phyloP scores from a whole-genome alignment of 2,888 invertebrate species.

The Pimpla rufipes region DNA sequence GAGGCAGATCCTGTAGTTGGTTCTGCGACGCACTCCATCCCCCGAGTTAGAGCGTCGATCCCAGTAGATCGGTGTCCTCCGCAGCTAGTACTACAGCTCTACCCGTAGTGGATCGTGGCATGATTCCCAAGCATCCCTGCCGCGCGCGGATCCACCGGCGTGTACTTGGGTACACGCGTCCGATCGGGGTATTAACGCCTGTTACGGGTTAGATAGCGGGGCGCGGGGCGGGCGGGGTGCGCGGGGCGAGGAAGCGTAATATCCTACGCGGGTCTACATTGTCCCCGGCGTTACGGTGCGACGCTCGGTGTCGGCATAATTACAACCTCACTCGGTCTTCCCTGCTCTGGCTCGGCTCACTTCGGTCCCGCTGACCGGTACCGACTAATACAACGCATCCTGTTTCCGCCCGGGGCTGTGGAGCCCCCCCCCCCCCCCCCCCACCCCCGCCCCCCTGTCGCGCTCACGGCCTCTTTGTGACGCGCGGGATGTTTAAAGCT shows the following conservation, averaged over 20 bases:
- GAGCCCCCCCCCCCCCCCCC: too few species aligned
- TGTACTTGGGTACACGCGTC: constrained; percentile 63
- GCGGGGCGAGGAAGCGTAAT: constrained; percentile 63
- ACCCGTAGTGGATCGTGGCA: constrained; percentile 46
- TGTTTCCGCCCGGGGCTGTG: constrained; percentile 36
- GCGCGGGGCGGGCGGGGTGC: neutral
- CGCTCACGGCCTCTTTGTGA: constrained; percentile 39
- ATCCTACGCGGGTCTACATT: constrained; percentile 64
- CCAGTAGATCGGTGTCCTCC: constrained; percentile 48
- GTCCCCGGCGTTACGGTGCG: constrained; percentile 51
- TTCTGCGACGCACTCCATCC: constrained; percentile 41
- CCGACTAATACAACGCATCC: constrained; percentile 57
- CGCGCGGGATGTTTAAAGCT: constrained; percentile 20
- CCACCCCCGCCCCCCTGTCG: too few species aligned
- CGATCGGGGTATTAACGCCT: constrained; percentile 72
- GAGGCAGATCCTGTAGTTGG: constrained; percentile 21
- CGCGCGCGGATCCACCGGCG: constrained; percentile 29
- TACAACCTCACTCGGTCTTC: constrained; percentile 41
- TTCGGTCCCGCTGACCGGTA: constrained; percentile 27
- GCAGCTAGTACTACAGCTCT: constrained; percentile 24
- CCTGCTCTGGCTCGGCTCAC: neutral
- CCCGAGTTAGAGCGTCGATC: constrained; percentile 47
- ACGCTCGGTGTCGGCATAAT: constrained; percentile 53
- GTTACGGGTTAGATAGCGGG: constrained; percentile 67
- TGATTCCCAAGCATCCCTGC: constrained; percentile 46